A percentile compares a stretch with the other conserved stretches of the same genome.
phyloP scores from a whole-genome alignment of 2,113 vertebrate genomes.

The Amazona vittata region DNA sequence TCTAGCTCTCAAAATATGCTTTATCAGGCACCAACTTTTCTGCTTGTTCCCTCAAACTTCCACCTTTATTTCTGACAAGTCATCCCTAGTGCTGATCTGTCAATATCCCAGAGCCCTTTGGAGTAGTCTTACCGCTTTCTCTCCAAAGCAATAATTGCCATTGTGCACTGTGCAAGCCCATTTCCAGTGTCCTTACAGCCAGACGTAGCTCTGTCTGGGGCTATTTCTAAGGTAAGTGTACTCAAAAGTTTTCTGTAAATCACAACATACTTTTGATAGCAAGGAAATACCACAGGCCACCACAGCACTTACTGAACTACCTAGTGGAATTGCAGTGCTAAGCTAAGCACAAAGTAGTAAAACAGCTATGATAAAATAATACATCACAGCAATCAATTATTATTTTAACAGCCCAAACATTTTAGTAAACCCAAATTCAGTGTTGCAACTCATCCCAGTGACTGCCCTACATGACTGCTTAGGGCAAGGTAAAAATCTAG shows the following conservation, averaged over 20 bases:
- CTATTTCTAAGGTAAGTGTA: neutral
- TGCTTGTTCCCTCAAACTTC: neutral
- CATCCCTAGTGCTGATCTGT: neutral
- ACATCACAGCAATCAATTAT: neutral
- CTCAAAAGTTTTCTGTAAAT: neutral
- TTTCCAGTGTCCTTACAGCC: neutral
- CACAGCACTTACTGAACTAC: neutral
- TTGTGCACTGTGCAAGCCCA: neutral
- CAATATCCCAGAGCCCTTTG: neutral
- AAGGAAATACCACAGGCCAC: neutral
- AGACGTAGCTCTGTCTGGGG: neutral
- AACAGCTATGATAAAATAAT: neutral
- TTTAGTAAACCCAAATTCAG: neutral
- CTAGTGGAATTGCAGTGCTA: neutral
- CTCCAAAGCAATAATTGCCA: neutral
- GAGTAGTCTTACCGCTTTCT: neutral
- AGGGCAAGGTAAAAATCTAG: neutral
- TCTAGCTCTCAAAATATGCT: neutral
- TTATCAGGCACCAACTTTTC: neutral
- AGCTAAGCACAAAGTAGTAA: neutral
- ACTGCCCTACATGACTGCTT: neutral
- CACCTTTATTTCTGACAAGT: neutral
- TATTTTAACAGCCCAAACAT: neutral
- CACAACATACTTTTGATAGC: neutral
- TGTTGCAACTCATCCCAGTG: neutral